Percentiles rank a stretch among this genome's conserved stretches.
These are phyloP conservation scores for Drosophila multiciliata DNA, from an alignment of 2,888 invertebrate genomes.

Conservation along the genomic window DNA sequence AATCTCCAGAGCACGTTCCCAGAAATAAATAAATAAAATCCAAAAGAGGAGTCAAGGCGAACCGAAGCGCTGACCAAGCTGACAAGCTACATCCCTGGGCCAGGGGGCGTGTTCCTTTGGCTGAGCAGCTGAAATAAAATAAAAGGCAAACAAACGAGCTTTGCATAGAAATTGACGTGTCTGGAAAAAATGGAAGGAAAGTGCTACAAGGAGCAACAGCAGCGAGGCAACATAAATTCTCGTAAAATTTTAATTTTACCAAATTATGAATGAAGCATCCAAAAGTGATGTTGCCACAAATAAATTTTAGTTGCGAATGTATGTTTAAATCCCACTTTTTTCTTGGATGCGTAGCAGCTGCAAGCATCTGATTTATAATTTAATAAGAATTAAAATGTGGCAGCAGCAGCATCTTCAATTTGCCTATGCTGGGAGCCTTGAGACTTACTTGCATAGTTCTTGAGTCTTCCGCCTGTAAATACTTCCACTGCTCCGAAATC, in stretches of 20 bases:
- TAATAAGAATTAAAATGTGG: constrained; percentile 75
- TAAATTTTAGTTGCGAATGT: constrained; percentile 28
- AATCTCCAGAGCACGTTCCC: constrained; percentile 77
- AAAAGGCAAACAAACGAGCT: constrained; percentile 61
- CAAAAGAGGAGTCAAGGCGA: constrained; percentile 46
- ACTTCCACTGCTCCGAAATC: not conserved
- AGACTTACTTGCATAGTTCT: constrained; percentile 31
- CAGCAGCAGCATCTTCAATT: constrained; percentile 23
- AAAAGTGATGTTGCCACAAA: constrained; percentile 40
- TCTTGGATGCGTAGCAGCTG: constrained; percentile 22
- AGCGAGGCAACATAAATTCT: constrained; percentile 55
- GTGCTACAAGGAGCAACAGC: constrained; percentile 11
- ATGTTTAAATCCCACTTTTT: not conserved
- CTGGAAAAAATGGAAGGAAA: constrained; percentile 7
- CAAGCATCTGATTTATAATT: constrained; percentile 69
- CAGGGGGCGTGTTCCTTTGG: not conserved
- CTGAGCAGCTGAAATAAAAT: constrained; percentile 29
- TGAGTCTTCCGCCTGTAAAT: not conserved
- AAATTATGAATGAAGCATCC: constrained; percentile 47
- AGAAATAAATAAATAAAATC: constrained; percentile 81
- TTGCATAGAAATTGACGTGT: constrained; percentile 66
- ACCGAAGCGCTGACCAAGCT: constrained; percentile 14
- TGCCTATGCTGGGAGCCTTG: not conserved
- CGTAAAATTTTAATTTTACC: constrained; percentile 73
- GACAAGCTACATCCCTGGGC: constrained; percentile 25